Conservation (phyloP, 2,888 invertebrate genomes). For the Microplitis deprimator region DNA sequence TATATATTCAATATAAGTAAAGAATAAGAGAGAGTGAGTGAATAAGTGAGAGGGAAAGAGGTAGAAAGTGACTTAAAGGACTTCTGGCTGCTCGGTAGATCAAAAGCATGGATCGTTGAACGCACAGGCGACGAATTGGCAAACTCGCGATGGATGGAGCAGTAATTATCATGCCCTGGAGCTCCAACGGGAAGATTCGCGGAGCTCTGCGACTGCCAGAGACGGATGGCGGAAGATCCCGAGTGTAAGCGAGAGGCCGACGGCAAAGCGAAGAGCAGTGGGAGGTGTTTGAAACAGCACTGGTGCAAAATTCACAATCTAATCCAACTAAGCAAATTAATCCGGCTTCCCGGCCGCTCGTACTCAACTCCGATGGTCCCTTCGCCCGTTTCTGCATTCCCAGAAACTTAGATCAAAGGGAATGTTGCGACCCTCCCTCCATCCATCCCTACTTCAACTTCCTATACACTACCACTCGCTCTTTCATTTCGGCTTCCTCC, state of each 20-base stretch:
- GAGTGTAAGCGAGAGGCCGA: slow-evolving; percentile 18
- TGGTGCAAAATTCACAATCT: slow-evolving; percentile 64
- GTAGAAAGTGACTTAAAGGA: not conserved
- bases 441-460: slow-evolving; percentile 3
- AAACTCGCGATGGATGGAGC: slow-evolving; percentile 53
- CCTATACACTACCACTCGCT: slow-evolving; percentile 32
- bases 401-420: slow-evolving; percentile 65
- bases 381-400: slow-evolving; percentile 59
- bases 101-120: slow-evolving; percentile 53
- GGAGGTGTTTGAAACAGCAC: slow-evolving; percentile 57
- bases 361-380: slow-evolving; percentile 49
- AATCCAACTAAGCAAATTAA: slow-evolving; percentile 67
- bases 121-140: slow-evolving; percentile 51
- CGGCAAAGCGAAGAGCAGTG: slow-evolving; percentile 31
- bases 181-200: slow-evolving; percentile 28
- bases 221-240: slow-evolving; percentile 12
- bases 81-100: slow-evolving; percentile 44
- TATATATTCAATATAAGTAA: not conserved
- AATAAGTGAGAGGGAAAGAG: not conserved
- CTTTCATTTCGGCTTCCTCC: slow-evolving; percentile 34
- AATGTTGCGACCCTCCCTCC: slow-evolving; percentile 42
- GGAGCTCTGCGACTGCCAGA: not conserved
- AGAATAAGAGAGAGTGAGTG: not conserved
- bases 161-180: slow-evolving; percentile 58
- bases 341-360: slow-evolving; percentile 54